Percentiles rank a stretch among this genome's conserved stretches.
Evolutionary conservation across 1,140 invertebrate species (phyloP).

Genomic region (Drosophila ananassae): DNA sequence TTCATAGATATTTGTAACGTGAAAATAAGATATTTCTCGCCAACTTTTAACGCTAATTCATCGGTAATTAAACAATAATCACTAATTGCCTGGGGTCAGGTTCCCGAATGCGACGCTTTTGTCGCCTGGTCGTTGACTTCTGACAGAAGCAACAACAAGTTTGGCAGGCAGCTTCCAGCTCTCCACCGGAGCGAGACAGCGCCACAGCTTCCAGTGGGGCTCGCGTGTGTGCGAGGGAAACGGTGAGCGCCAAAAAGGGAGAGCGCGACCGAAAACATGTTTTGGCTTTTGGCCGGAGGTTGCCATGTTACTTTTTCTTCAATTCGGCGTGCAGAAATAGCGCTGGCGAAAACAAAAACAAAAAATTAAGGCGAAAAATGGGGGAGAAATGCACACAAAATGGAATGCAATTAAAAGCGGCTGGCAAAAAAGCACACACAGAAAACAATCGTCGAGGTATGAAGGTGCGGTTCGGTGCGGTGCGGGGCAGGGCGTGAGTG

Average conservation of each 20-base stretch:
- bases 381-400: constrained; percentile 61
- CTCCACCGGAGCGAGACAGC: not conserved
- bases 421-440: constrained; percentile 67
- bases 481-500: constrained; percentile 2
- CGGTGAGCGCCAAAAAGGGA: constrained; percentile 2
- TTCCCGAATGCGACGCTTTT: constrained; percentile 24
- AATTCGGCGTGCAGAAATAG: constrained; percentile 40
- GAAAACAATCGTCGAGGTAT: not conserved
- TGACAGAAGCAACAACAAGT: constrained; percentile 27
- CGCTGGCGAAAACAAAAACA: constrained; percentile 29
- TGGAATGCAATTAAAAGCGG: constrained; percentile 81
- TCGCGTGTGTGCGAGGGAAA: not conserved
- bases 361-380: constrained; percentile 29
- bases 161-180: constrained; percentile 7
- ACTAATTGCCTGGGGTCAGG: constrained; percentile 1
- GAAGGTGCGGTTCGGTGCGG: not conserved
- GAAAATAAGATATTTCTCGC: too few species aligned
- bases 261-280: constrained; percentile 34
- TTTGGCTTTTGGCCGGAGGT: constrained; percentile 21
- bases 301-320: constrained; percentile 64
- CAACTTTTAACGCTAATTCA: not conserved
- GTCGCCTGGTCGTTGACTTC: constrained; percentile 63
- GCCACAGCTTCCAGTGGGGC: constrained; percentile 13
- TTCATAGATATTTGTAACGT: too few species aligned
- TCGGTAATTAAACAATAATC: not conserved